Evolutionary conservation across 2,113 vertebrate genomes (phyloP), one percentile per base, ranked within the genome.

Genomic region (Gallinago media): DNA sequence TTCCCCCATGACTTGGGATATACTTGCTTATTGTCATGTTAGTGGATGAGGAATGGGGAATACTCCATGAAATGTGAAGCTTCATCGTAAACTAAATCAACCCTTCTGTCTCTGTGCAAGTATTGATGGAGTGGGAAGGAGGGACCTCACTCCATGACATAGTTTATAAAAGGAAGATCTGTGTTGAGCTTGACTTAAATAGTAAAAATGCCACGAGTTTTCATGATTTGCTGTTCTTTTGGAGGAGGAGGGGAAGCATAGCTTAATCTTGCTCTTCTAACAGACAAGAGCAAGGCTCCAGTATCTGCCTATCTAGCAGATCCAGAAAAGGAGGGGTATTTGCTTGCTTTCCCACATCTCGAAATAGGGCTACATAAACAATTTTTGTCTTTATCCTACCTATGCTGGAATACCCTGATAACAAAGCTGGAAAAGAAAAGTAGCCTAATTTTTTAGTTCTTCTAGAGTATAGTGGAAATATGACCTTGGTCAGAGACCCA

Each of bases 21-120:
- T 75, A 56, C 40, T 93, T 85, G 19, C 36, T 94, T 54, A 16
- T 88, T 96, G 91, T 81, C 88, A 46, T 62, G 89, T 78, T 36
- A 55, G 71, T 54, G 76, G 65, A 72, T 77, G 73, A 92, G 52
- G 56, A 31, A 61, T 75, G 44, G 50, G 15, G 26, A 93, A 73
- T 66, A 50, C 19, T 66, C 59, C 20, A 25, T 56, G 79, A 93
- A 81, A 96, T 36, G 76, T 68, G 80, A 94, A 91, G 47, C 61
- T 50, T 34, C 68, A 38, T 70, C 76, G 68, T 91, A 79, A 92
- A 88, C 61, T 46, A 36, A 72, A 95, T 96, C 91, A 94, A 6
- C n/a, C 15, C 31, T 75, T 36, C 58, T 82, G 61, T 61, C 73
- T 88, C 68, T 68, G 65, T 36, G 13, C 56, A 21, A 72, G 61